Conservation (phyloP, 2,113 vertebrate species). For the Mohoua ochrocephala region DNA sequence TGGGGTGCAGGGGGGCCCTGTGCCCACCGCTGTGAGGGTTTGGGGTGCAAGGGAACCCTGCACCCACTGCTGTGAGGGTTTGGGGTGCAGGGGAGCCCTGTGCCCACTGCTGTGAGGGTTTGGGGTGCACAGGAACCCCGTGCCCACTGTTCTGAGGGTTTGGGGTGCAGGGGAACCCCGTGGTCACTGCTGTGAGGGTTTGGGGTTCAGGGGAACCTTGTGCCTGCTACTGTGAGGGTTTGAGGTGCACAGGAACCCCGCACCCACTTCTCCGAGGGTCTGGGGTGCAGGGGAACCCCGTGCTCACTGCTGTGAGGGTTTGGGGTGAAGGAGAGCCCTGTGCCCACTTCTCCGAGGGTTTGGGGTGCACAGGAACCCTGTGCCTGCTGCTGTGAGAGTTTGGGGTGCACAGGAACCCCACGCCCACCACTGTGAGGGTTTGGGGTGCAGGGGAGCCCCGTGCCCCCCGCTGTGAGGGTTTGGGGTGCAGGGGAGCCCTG, state of each 20-base stretch:
- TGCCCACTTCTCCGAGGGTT: fast-evolving
- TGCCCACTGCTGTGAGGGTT: background rate
- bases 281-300: too few species aligned
- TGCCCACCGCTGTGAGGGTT: background rate
- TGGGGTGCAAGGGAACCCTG: background rate
- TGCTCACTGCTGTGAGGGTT: background rate
- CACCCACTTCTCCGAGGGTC: too few species aligned
- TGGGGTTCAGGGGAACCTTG: background rate
- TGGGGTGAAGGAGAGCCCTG: background rate
- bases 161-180: background rate
- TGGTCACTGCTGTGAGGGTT: background rate
- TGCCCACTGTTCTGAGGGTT: too few species aligned
- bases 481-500: background rate
- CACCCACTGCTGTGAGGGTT: background rate
- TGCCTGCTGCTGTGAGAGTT: background rate
- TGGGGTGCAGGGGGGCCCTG: background rate
- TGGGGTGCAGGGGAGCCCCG: background rate
- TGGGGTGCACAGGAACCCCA: background rate
- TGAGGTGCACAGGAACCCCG: background rate
- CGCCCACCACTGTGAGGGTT: background rate
- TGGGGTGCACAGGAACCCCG: too few species aligned
- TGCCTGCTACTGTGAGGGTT: fast-evolving
- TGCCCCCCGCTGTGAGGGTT: fast-evolving
- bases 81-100: background rate
- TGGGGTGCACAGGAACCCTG: background rate